phyloP scores from a whole-genome alignment of 2,113 vertebrate species.

The Sitta europaea region DNA sequence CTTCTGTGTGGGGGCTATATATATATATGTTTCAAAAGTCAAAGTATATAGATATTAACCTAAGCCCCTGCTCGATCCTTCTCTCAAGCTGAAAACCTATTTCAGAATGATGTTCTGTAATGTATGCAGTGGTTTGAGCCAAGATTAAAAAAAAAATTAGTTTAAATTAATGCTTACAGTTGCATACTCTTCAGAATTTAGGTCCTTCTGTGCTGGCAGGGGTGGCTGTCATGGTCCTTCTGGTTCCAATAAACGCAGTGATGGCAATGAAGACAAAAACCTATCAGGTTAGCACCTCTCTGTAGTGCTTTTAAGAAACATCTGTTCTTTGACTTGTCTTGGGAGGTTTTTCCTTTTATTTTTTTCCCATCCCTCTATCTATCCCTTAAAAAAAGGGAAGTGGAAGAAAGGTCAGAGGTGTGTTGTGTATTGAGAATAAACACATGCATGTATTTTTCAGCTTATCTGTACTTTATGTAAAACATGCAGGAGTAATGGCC shows the following conservation, averaged over 20 bases:
- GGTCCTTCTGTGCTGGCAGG: slow-evolving; percentile 91
- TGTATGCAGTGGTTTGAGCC: not conserved
- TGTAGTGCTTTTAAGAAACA: not conserved
- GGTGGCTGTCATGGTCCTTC: slow-evolving; percentile 92
- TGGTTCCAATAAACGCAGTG: slow-evolving; percentile 91
- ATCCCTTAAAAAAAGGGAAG: not conserved
- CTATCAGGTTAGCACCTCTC: slow-evolving; percentile 82
- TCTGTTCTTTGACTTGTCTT: not conserved
- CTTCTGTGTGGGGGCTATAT: rapidly evolving
- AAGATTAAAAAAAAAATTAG: not conserved
- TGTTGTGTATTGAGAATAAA: not conserved
- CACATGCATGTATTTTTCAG: not conserved
- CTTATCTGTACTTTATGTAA: not conserved
- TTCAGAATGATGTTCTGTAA: not conserved
- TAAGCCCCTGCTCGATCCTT: not conserved
- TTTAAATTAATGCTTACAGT: not conserved
- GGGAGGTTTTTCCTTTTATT: not conserved
- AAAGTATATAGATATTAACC: not conserved
- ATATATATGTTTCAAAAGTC: not conserved
- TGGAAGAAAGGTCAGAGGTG: not conserved
- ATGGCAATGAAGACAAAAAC: slow-evolving; percentile 98
- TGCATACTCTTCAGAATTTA: slow-evolving; percentile 76
- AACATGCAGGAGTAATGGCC: not conserved
- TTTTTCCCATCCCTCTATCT: not conserved
- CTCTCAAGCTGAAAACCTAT: not conserved